phyloP scores from a whole-genome alignment of 2,113 vertebrate genomes.

The Phyllostomus hastatus region DNA sequence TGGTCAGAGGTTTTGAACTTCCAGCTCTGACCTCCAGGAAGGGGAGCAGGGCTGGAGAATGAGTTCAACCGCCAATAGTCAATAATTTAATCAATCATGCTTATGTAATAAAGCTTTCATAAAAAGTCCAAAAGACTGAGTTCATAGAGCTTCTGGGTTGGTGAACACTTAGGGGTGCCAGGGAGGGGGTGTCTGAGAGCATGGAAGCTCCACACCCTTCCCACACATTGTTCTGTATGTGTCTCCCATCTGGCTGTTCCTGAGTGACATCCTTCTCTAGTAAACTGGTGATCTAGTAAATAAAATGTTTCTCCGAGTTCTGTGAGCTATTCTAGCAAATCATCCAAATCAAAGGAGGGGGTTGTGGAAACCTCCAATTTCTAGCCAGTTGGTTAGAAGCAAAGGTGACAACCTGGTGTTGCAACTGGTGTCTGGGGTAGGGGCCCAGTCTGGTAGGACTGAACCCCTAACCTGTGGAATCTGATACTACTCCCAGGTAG shows the following conservation, averaged over 20 bases:
- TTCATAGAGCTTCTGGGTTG: not conserved
- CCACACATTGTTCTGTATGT: not conserved
- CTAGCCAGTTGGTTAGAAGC: not conserved
- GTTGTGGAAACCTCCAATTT: not conserved
- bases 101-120: not conserved
- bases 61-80: not conserved
- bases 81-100: not conserved
- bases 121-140: not conserved
- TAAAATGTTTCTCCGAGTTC: not conserved
- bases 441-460: not conserved
- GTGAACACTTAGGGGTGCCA: not conserved
- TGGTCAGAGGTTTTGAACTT: not conserved
- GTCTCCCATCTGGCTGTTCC: not conserved
- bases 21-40: not conserved
- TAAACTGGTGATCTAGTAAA: not conserved
- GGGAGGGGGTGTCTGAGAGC: not conserved
- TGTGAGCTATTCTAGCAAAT: not conserved
- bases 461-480: not conserved
- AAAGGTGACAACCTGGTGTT: not conserved
- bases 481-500: not conserved
- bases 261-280: not conserved
- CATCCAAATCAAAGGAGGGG: not conserved
- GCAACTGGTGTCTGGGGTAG: not conserved
- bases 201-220: not conserved
- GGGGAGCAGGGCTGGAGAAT: not conserved